Evolutionary conservation across 1,140 invertebrate species (phyloP), one percentile per base, ranked within the genome.

Genomic region (Ceratina australensis): DNA sequence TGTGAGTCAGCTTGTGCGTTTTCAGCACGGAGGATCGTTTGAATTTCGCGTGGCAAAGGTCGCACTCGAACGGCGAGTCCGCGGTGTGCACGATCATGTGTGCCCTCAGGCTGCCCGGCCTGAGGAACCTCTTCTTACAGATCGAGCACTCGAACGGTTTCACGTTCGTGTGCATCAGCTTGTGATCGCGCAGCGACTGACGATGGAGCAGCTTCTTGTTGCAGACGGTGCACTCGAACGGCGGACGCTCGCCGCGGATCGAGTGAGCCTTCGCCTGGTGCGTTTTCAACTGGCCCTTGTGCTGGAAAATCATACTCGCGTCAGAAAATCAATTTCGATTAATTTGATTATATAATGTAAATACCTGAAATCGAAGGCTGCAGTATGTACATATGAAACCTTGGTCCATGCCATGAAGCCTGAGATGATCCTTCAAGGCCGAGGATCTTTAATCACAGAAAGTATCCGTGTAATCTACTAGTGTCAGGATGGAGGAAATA

Each of bases 31-130:
- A 85, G 1, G 79, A 81, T 8, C 82, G 68, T 56, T 85, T 85
- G 66, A 84, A 84, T 24, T 72, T 84, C 0, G 83, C 83, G 12
- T 74, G 65, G 20, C 71, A 81, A 20, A 81, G 47, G 59, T 84
- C 71, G 52, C 79, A 84, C 22, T 68, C 42, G 66, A 52, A 84
- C 13, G 78, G 74, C 52, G 33, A 80, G 26, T 84, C 78, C 16
- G 81, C 78, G 13, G 78, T 84, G n/a, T 83, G 83, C 8, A 84
- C 82, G 82, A 84, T 78, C 71, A 72, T 81, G 33, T 78, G 79
- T 0, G 72, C 82, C 26, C 82, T 60, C 0, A 84, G 78, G n/a
- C 82, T 84, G 15, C 71, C 81, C 22, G 60, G 33, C 3, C 74
- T 59, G 12, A 74, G 57, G 56, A 84, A 84, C 12, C 81, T 57